Evolutionary conservation across 2,797 vertebrate species (phyloP), one percentile per base, ranked within the genome.

Genomic region (Semotilus atromaculatus): DNA sequence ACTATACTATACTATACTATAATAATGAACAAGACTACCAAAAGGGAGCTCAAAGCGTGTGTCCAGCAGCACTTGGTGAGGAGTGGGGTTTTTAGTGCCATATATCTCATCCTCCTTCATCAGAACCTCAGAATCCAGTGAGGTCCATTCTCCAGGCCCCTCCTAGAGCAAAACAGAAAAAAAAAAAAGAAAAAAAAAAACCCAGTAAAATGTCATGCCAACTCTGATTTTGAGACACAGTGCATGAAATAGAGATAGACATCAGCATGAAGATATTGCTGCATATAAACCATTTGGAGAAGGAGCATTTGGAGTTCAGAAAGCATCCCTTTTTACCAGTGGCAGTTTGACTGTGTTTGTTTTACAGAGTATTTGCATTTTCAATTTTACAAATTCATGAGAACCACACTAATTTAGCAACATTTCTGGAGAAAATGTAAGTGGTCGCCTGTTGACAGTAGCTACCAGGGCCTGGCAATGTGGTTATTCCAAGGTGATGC

Each of bases 71-170:
- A 99, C 97, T 90, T 96, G 96, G 91, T 99, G 98, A 45, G 95
- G 94, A 19, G 98, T 99, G 0, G 98, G 98, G 89, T 96, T 98
- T 92, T 92, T 95, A 82, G 98, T 99, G 40, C 98, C 98, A 71
- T 96, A 99, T 88, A 99, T 96, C 91, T 99, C 96, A 87, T 99
- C 97, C 51, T 96, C 96, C 90, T 96, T 97, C 97, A 98, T 98
- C 83, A 99, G 90, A 40, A 98, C 97, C 91, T 99, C 97, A 0
- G 97, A 96, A 90, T 99, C 97, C 89, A 99, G 91, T 0, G 91
- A 95, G n/a, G 95, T 93, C 98, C 98, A 99, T 77, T 96, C 94
- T 1, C 98, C 98, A 2, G 97, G 96, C 48, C 98, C 98, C 89
- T 99, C 98, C 98, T 99, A 90, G 29, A 48, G 45, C 14, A 48